Evolutionary conservation across 30 jellyfish, hydroid and myxozoan genomes (phyloP).

Genomic region (Hydractinia symbiolongicarpus): DNA sequence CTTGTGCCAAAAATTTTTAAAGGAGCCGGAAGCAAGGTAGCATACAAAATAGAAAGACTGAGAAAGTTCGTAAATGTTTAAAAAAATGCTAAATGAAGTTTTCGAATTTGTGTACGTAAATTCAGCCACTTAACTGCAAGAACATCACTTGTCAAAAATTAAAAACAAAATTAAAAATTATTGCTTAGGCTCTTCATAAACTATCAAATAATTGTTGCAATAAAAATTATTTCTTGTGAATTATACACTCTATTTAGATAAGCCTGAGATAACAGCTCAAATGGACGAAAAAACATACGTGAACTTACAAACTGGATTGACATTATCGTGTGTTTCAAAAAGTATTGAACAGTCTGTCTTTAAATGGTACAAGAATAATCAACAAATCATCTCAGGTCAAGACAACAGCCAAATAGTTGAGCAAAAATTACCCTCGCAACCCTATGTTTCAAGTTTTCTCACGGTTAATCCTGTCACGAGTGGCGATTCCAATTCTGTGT

Average conservation of each 20-base stretch:
- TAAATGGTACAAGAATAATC: background rate
- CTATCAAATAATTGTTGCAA: too few relatives aligned
- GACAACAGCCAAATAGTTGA: background rate
- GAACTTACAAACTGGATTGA: background rate
- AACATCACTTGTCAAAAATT: too few relatives aligned
- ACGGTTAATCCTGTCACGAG: conserved; percentile 1
- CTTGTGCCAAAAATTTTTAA: too few relatives aligned
- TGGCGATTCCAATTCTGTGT: background rate
- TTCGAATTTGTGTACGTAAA: too few relatives aligned
- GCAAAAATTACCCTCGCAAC: background rate
- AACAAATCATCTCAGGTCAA: conserved; percentile 1
- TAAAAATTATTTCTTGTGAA: too few relatives aligned
- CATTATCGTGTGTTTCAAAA: background rate
- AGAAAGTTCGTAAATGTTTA: too few relatives aligned
- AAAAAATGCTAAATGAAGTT: too few relatives aligned
- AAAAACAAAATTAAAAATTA: too few relatives aligned
- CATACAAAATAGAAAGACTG: too few relatives aligned
- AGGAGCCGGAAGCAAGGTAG: too few relatives aligned
- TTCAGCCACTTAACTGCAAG: too few relatives aligned
- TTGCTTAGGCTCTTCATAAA: too few relatives aligned
- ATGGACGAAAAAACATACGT: background rate
- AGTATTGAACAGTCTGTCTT: background rate
- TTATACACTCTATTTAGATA: background rate
- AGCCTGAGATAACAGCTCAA: conserved; percentile 4
- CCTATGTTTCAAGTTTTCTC: conserved; percentile 6